Evolutionary conservation across 1,140 invertebrate genomes (phyloP).

Genomic region (Tetragonula clypearis): DNA sequence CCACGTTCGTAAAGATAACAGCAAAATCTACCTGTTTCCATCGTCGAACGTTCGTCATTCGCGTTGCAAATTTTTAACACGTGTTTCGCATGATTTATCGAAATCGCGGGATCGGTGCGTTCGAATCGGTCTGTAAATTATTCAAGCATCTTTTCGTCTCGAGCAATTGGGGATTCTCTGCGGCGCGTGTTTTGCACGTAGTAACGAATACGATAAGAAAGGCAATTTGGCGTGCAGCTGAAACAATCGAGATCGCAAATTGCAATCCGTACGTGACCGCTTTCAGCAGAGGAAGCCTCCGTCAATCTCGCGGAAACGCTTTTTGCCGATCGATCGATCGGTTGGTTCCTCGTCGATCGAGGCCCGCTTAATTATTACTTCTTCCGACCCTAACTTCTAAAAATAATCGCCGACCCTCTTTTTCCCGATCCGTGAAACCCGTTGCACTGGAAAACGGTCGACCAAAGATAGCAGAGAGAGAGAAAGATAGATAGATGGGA

Average conservation of each 20-base stretch:
- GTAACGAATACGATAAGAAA: slow-evolving; percentile 19
- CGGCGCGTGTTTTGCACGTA: background rate
- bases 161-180: background rate
- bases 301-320: background rate
- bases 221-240: slow-evolving; percentile 13
- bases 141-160: background rate
- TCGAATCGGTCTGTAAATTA: slow-evolving; percentile 16
- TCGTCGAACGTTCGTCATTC: background rate
- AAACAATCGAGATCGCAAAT: slow-evolving; percentile 33
- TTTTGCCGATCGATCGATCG: slow-evolving; percentile 17
- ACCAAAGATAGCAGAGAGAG: too few species aligned
- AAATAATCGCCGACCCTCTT: slow-evolving; percentile 62
- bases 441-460: slow-evolving; percentile 19
- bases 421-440: background rate
- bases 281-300: too few species aligned
- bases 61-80: background rate
- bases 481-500: too few species aligned
- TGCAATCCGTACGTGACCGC: slow-evolving; percentile 16
- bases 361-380: slow-evolving; percentile 58
- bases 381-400: slow-evolving; percentile 37
- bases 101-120: slow-evolving; percentile 14
- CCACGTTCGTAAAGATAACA: background rate
- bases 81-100: background rate
- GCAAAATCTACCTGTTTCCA: background rate
- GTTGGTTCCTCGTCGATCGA: background rate